phyloP scores from a whole-genome alignment of 1,140 invertebrate species.

The Callitettix versicolor region DNA sequence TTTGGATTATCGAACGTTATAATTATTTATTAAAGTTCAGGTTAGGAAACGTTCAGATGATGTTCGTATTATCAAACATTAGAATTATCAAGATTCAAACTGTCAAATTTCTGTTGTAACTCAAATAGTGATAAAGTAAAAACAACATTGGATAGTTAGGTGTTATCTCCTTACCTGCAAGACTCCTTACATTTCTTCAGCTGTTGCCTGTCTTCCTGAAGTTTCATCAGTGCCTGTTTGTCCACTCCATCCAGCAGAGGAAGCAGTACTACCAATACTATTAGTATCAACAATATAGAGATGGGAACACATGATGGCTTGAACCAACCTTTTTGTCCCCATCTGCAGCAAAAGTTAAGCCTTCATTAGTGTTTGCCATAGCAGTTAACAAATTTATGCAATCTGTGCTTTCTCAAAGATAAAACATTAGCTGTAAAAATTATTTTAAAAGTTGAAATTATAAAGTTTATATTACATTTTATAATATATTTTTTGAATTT shows the following conservation, averaged over 20 bases:
- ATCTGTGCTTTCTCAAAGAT: background rate
- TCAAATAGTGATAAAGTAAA: no score
- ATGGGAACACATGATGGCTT: constrained; percentile 69
- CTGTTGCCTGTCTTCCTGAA: constrained; percentile 1
- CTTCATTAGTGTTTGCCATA: background rate
- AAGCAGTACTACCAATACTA: constrained; percentile 61
- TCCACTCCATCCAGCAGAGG: constrained; percentile 48
- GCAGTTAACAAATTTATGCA: background rate
- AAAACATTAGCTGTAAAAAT: background rate
- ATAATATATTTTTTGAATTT: no score
- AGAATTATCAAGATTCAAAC: no score
- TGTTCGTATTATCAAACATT: no score
- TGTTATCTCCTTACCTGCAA: constrained; percentile 22
- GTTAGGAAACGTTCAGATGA: no score
- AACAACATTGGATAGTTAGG: no score
- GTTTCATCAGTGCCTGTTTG: constrained; percentile 14
- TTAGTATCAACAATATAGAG: constrained; percentile 60
- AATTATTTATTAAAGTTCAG: no score
- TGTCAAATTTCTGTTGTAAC: no score
- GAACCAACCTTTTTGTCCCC: constrained; percentile 47
- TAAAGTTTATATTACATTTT: no score
- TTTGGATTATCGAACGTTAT: no score
- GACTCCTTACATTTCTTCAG: constrained; percentile 12
- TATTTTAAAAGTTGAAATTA: background rate
- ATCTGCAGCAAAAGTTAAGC: constrained; percentile 17